Base-by-base conservation (phyloP, 2,113 vertebrate species). In the Numida meleagris region DNA sequence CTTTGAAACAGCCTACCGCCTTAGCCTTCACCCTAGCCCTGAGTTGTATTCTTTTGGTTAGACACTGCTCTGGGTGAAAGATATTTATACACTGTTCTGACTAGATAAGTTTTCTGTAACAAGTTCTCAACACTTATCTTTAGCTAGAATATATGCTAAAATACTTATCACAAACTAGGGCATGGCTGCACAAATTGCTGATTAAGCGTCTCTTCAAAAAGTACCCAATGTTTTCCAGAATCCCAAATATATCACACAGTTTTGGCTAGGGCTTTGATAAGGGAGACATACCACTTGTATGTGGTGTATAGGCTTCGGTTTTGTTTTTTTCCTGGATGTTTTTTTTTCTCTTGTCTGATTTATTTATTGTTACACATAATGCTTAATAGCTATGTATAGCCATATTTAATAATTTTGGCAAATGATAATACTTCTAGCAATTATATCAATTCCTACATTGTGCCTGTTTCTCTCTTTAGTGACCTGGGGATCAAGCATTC, bases 111-210 rank as follows among this genome's bases (percentile, higher is more conserved):
- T 0, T 88, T 73, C 43, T 65, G 9, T 51, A 87, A 55, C 55
- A 83, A 92, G 90, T 45, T 55, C 24, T 95, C 27, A 38, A 19
- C 58, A 50, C 38, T 57, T 79, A 76, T 16, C 11, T 61, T 9
- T 62, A 76, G 59, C 9, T 85, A 94, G 16, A 33, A 82, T 93
- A 83, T 84, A 91, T 96, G n/a, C 67, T 70, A 73, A 70, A 95
- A 58, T 59, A 40, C 58, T 94, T 90, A 82, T 48, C 31, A 0
- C 48, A 53, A 53, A 88, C 82, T 70, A 80, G 88, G 94, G 59
- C 77, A 82, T 88, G 86, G 45, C 79, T 76, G 34, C n/a, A 62
- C 8, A 36, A 6, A 45, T 5, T 40, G 40, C 14, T 77, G 67
- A 53, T 66, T 80, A 82, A 93, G 76, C 33, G 40, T n/a, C n/a